These are phyloP conservation scores for Malaclemys terrapin DNA, from an alignment of 2,113 vertebrate species.

Conservation along the genomic window DNA sequence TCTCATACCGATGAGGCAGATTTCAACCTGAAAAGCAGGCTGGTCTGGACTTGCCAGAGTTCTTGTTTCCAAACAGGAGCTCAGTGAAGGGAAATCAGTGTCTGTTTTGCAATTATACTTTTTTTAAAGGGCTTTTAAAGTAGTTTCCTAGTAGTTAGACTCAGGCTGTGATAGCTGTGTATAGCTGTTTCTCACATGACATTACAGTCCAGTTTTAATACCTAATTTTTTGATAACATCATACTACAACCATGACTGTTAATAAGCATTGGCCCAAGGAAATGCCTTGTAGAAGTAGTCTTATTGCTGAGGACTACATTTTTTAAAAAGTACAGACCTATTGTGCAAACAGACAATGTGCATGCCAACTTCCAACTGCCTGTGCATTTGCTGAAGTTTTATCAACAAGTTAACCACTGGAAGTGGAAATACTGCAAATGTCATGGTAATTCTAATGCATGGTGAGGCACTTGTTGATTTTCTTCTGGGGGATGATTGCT, in stretches of 20 bases:
- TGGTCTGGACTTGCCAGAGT: constrained; percentile 36
- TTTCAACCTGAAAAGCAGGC: constrained; percentile 69
- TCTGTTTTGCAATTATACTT: constrained; percentile 47
- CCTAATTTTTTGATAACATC: constrained; percentile 22
- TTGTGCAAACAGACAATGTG: background rate
- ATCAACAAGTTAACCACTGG: background rate
- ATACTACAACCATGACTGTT: constrained; percentile 6
- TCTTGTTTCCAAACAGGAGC: constrained; percentile 48
- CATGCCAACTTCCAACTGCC: background rate
- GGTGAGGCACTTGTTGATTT: background rate
- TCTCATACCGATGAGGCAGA: constrained; percentile 90
- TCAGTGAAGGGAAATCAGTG: constrained; percentile 36
- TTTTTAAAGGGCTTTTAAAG: constrained; percentile 46
- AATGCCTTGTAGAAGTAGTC: constrained; percentile 41
- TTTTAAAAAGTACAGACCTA: background rate
- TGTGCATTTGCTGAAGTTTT: constrained; percentile 9
- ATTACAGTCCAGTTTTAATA: constrained; percentile 43
- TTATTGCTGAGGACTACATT: constrained; percentile 17
- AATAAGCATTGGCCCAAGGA: constrained; percentile 32
- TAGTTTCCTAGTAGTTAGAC: constrained; percentile 61
- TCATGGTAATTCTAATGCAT: background rate
- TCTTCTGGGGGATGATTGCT: background rate
- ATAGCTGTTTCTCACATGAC: constrained; percentile 52
- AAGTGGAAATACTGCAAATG: constrained; percentile 27
- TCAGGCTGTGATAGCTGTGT: constrained; percentile 8